Evolutionary conservation across 92 coral and sea anemone species (phyloP), one percentile per base, ranked within the genome.

Genomic region (Scolanthus callimorphus): DNA sequence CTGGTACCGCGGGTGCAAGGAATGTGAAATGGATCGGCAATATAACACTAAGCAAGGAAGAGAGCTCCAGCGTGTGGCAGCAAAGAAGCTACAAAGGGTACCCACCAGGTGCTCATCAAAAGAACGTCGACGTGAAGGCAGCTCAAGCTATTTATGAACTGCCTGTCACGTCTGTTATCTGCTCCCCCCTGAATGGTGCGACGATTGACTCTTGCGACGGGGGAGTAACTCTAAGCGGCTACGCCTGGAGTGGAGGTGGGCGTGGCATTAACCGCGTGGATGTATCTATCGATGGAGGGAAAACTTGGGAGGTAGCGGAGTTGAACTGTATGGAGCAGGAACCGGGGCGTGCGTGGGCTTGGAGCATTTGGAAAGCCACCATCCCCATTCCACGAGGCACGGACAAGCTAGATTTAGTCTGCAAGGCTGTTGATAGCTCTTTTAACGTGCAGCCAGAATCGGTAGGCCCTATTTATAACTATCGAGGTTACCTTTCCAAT

Each of bases 401-500:
- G 23, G 80, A 84, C 51, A 45, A 83, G 39, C 62, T 91, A 24
- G 86, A 84, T 73, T 63, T 91, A 29, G 83, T 95, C 53, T 90
- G 95, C 54, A 91, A 91, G 55, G 97, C 97, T 3, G 80, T 83
- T 4, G 97, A 91, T 39, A 79, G 82, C 4, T 84, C 96, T 2
- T 91, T 83, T 47, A 91, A 91, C 46, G 60, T 68, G 6, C 97
- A 88, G 34, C 96, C 97, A 3, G 97, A 88, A 31, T 67, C 56
- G n/a, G 97, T 91, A 9, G 85, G 81, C 1, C 97, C 97, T 0
- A 91, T 91, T 22, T 91, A 92, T 96, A 91, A 91, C 46, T 78
- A 88, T 11, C 91, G 97, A 4, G 97, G 97, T 0, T 91, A 88
- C 0, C 69, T 91, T 20, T 88, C 96, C 1, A 91, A 88, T 20